phyloP scores from a whole-genome alignment of 2,113 vertebrate species.

The Emydura subglobosa region DNA sequence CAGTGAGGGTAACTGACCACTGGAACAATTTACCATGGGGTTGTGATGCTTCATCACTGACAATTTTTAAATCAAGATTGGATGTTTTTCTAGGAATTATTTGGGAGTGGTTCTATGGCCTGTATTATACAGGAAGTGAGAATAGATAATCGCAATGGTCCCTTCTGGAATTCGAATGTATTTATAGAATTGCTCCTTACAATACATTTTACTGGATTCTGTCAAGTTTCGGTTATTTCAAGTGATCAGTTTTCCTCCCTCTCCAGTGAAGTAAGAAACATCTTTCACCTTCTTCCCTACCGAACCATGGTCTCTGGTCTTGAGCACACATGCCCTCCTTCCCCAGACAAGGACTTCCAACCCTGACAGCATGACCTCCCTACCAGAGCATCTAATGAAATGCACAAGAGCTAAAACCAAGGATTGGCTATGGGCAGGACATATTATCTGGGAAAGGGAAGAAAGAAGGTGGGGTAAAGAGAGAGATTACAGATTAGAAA shows the following conservation, averaged over 20 bases:
- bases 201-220: neutral
- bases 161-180: neutral
- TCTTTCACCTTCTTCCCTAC: neutral
- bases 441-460: neutral
- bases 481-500: neutral
- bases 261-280: neutral
- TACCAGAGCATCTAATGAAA: neutral
- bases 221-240: neutral
- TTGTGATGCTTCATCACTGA: too few species aligned
- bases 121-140: neutral
- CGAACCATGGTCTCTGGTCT: neutral
- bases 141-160: neutral
- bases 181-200: neutral
- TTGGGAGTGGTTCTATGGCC: neutral
- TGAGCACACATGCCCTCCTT: neutral
- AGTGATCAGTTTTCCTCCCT: neutral
- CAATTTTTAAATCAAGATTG: neutral
- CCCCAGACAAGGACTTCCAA: neutral
- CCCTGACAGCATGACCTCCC: neutral
- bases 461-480: neutral
- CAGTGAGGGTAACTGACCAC: neutral
- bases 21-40: neutral
- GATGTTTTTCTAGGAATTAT: neutral
- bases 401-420: neutral
- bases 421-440: neutral